Evolutionary conservation across 2,888 invertebrate genomes (phyloP), one percentile per base, ranked within the genome.

Genomic region (Gerosis bhagava): DNA sequence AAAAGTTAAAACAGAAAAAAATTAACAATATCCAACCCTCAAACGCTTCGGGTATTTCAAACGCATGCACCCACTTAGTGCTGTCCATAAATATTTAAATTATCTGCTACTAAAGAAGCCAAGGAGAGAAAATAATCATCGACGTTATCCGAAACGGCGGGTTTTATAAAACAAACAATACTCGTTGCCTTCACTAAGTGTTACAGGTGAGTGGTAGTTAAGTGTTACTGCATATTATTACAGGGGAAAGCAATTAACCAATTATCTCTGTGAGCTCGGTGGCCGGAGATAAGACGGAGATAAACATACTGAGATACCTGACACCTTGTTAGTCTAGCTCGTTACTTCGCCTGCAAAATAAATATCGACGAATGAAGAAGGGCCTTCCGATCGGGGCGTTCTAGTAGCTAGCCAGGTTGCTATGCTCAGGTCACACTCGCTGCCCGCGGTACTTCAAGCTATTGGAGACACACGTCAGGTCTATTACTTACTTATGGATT

Each of bases 221-320:
- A 53, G 53, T 56, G 59, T 56, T 54, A 54, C 68, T 70, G 75
- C 73, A 71, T 72, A 70, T 74, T 69, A 77, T 76, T 78, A 83
- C 84, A 83, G 70, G 65, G 77, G 80, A 84, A 84, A 63, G 75
- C 84, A 82, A 84, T 86, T 86, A 86, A 81, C 74, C 76, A 80
- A 80, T 80, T 80, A 77, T n/a, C n/a, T 68, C 71, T 55, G 49
- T 28, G 39, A 39, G 44, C 44, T 26, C 44, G 44, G 44, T 45
- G 44, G 36, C 24, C 28, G 37, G 44, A 65, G 76, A 77, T 81
- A 75, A 79, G 80, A 77, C 76, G 70, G 77, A 74, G 66, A 67
- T 70, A 83, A 80, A 78, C 71, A 76, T 69, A 68, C 44, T 31
- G 67, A 64, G 79, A 73, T 74, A 80, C 74, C 74, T 68, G 80